Base-by-base conservation (phyloP, 2,113 vertebrate genomes). In the Cheirogaleus medius region DNA sequence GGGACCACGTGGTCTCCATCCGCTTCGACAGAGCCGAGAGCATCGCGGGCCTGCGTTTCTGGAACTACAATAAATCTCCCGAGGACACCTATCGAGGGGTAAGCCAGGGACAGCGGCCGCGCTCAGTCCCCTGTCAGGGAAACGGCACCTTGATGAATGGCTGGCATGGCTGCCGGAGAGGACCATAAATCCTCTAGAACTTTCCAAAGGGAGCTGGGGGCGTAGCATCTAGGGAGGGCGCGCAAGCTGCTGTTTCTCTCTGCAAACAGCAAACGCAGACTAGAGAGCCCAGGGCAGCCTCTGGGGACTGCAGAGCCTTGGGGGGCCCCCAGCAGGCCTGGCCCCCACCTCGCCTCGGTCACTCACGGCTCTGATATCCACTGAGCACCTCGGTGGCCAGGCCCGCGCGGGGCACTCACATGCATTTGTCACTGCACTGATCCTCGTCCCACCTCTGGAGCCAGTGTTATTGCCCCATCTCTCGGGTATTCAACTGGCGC, bases 31-130 rank as follows among this genome's bases (percentile, higher is more conserved):
- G 98, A 96, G 88, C 97, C 11, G 99, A 99, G 83, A 99, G 98
- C 69, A 98, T 99, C 54, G 98, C 99, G 0, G 99, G 99, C 63
- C 99, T 99, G 95, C 99, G 99, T 42, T 98, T 99, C 98, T 99
- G 99, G 99, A 99, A 99, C 99, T 99, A 99, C 98, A 99, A 99
- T 99, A 99, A 99, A 98, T 99, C 99, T 95, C 99, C 99, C 0
- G 99, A 99, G 98, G 99, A 99, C 98, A 99, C 99, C 5, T 99
- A 99, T 97, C 99, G 99, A 98, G 99, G 99, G 99, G 99, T 99
- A 98, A 99, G 99, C 97, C 52, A 74, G 98, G 96, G 91, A 96
- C 97, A 25, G 98, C n/a, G 87, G 98, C 98, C 60, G 1, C 34
- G 44, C 98, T 95, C 95, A 81, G 96, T 94, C 98, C 94, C 77